These are phyloP conservation scores for Sinonovacula constricta DNA, from an alignment of 1,140 invertebrate genomes.

Conservation along the genomic window DNA sequence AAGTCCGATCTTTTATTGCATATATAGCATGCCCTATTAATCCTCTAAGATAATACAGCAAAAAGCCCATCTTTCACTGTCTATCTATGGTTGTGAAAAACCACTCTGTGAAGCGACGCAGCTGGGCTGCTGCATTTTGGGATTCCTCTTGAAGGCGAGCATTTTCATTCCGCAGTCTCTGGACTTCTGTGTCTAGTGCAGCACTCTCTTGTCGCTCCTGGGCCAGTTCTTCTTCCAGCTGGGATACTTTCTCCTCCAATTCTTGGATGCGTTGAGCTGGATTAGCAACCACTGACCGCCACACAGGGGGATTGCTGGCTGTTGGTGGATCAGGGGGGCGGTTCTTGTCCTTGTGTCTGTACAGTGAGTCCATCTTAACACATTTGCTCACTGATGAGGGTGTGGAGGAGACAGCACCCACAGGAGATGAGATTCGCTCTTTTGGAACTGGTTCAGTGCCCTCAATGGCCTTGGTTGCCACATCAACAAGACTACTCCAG, in stretches of 20 bases:
- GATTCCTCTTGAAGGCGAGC: slow-evolving; percentile 91
- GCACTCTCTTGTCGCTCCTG: slow-evolving; percentile 72
- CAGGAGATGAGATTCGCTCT: slow-evolving; percentile 40
- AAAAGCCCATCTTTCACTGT: no score
- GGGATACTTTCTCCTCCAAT: slow-evolving; percentile 69
- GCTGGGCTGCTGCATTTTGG: slow-evolving; percentile 91
- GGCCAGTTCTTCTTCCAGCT: slow-evolving; percentile 69
- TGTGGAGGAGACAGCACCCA: slow-evolving; percentile 15
- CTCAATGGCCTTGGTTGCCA: slow-evolving; percentile 86
- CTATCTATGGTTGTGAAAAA: slow-evolving; percentile 91
- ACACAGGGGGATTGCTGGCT: slow-evolving; percentile 67
- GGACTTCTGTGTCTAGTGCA: slow-evolving; percentile 80
- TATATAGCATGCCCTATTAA: no score
- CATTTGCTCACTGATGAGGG: not conserved
- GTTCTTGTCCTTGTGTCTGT: slow-evolving; percentile 39
- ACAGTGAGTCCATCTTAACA: slow-evolving; percentile 30
- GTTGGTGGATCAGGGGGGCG: slow-evolving; percentile 35
- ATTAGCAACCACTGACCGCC: slow-evolving; percentile 83
- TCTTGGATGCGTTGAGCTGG: slow-evolving; percentile 83
- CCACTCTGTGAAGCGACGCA: slow-evolving; percentile 95
- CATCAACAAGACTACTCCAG: slow-evolving; percentile 88
- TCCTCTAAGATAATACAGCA: no score
- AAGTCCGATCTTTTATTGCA: no score
- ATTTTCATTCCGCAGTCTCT: slow-evolving; percentile 90
- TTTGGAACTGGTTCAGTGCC: slow-evolving; percentile 60